Conservation (phyloP, 2,797 vertebrate species). For the Gymnodraco acuticeps region DNA sequence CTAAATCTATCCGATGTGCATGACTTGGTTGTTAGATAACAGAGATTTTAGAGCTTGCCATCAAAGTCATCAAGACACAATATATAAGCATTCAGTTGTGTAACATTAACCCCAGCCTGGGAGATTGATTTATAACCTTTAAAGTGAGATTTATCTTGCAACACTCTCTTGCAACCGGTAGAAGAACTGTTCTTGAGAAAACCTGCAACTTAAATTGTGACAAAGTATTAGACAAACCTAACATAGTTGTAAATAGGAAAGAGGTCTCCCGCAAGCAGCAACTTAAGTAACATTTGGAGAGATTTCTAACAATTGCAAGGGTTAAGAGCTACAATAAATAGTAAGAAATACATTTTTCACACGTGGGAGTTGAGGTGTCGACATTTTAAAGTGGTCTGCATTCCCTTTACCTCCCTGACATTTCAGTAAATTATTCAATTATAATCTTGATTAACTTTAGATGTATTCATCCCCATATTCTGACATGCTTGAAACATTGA, state of each 20-base stretch:
- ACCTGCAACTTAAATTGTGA: background rate
- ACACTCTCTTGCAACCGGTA: background rate
- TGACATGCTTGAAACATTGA: background rate
- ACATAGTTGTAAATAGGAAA: background rate
- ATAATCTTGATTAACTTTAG: background rate
- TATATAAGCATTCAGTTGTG: background rate
- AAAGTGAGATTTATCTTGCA: background rate
- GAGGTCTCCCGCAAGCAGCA: background rate
- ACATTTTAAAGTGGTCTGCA: background rate
- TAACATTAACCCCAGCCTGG: background rate
- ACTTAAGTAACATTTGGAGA: background rate
- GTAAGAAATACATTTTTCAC: background rate
- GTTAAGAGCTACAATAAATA: background rate
- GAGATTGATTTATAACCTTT: background rate
- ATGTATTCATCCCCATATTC: background rate
- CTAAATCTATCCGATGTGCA: background rate
- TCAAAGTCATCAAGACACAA: background rate
- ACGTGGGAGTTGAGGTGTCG: background rate
- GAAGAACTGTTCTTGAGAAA: background rate
- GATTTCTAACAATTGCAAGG: background rate
- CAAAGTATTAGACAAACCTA: background rate
- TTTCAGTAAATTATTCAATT: background rate
- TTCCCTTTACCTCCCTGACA: background rate
- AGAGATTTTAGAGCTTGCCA: background rate
- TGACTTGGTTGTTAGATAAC: background rate